phyloP scores from a whole-genome alignment of 1,140 invertebrate species.

The Diachasma alloeum region DNA sequence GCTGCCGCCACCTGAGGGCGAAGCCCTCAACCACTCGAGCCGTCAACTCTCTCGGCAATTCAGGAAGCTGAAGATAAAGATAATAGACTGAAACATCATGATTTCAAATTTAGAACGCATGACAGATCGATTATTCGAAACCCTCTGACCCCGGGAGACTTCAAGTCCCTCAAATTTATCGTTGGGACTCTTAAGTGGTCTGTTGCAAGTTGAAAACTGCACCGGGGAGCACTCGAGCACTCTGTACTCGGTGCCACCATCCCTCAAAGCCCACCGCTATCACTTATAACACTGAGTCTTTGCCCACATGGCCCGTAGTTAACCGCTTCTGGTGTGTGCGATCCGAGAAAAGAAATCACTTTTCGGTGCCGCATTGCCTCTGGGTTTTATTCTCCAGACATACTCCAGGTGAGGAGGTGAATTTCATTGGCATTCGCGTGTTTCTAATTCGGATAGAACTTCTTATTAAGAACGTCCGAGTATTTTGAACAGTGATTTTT shows the following conservation, averaged over 20 bases:
- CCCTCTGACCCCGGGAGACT: neutral
- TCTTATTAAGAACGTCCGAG: too few relatives aligned
- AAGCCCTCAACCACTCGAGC: neutral
- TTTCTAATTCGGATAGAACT: too few relatives aligned
- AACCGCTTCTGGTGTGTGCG: neutral
- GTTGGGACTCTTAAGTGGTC: slow-evolving; percentile 16
- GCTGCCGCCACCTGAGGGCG: neutral
- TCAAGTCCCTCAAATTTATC: neutral
- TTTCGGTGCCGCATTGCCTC: neutral
- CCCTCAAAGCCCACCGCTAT: slow-evolving; percentile 37
- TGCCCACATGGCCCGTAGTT: slow-evolving; percentile 51
- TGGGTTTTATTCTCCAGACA: neutral
- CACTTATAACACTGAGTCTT: slow-evolving; percentile 36
- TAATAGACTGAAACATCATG: neutral
- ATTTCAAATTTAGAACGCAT: neutral
- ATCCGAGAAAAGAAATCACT: slow-evolving; percentile 7
- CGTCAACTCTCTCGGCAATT: neutral
- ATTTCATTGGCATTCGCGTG: neutral
- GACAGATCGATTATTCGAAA: slow-evolving; percentile 2
- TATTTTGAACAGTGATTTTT: too few relatives aligned
- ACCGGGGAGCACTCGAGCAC: slow-evolving; percentile 46
- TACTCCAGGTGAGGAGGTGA: neutral
- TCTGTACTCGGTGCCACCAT: neutral
- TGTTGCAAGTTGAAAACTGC: neutral
- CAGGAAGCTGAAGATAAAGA: neutral